Base-by-base conservation (phyloP, 2,888 invertebrate species). In the Chrysolina oricalcia region DNA sequence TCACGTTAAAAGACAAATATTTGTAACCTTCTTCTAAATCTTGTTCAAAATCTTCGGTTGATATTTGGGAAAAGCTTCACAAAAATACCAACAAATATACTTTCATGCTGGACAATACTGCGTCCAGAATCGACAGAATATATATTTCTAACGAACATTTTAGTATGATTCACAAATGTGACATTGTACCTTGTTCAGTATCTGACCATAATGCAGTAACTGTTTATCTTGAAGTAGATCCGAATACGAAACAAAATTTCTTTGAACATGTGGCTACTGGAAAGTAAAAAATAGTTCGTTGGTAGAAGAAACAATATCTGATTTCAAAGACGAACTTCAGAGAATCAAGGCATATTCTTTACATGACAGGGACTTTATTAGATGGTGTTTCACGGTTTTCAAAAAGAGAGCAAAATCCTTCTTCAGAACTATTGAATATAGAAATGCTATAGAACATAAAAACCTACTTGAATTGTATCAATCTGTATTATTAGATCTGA, bases 181-280 rank as follows among this genome's bases (percentile, higher is more conserved):
- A 53, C 6, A 53, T 17, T 10, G 6, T 10, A 17, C 53, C 53
- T n/a, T 5, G 6, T 17, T 8, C 53, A 8, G 6, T 53, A 10
- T 53, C 53, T 17, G 53, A 53, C 15, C 53, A 53, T n/a, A 53
- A 53, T 15, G 53, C 53, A n/a, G 53, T 53, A n/a, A 6, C 15
- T 8, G 19, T 8, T 10, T 53, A 53, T 53, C 6, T 53, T 53
- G 15, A 53, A 53, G 8, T 8, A n/a, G 19, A 53, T n/a, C 53
- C n/a, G 9, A 53, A 53, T 41, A 10, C 6, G 6, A 6, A 6
- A 6, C 41, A 6, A 9, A 41, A 41, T 41, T 41, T 41, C 53
- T 10, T 17, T n/a, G 15, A 8, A 19, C 5, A 53, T 53, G 53
- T 8, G 19, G 53, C n/a, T 53, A 53, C 15, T 53, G 53, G 53